These are phyloP conservation scores for Thryonomys swinderianus DNA, from an alignment of 2,113 vertebrate species.

Conservation along the genomic window DNA sequence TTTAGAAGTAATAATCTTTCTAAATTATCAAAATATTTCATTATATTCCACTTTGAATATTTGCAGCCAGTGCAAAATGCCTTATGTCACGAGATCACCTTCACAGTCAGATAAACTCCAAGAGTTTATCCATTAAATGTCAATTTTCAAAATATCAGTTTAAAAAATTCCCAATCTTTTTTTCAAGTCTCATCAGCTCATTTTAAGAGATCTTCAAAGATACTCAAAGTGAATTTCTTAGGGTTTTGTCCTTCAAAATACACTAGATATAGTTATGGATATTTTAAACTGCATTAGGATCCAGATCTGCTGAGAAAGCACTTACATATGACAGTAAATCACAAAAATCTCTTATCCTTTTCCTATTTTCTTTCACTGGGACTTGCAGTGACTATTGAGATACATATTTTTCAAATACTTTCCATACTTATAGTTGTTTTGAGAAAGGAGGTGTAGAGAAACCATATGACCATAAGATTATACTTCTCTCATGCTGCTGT, in stretches of 20 bases:
- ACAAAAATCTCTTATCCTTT: neutral
- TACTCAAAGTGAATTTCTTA: slow-evolving; percentile 23
- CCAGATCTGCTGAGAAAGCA: slow-evolving; percentile 16
- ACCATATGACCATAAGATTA: neutral
- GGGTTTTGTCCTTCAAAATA: neutral
- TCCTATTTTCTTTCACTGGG: neutral
- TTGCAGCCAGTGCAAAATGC: neutral
- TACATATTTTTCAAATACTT: neutral
- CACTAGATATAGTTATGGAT: neutral
- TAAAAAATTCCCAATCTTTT: neutral
- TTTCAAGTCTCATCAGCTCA: neutral
- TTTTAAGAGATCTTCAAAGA: neutral
- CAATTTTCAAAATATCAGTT: neutral
- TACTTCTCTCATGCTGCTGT: neutral
- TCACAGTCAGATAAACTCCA: neutral
- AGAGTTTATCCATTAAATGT: neutral
- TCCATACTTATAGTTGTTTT: neutral
- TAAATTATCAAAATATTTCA: slow-evolving; percentile 48
- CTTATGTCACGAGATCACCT: neutral
- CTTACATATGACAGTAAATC: neutral
- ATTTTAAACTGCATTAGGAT: slow-evolving; percentile 29
- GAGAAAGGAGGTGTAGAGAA: neutral
- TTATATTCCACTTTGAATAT: neutral
- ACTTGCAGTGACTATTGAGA: neutral
- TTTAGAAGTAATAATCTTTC: neutral